These are phyloP conservation scores for Megaleporinus macrocephalus DNA, from an alignment of 2,113 vertebrate genomes.

Conservation along the genomic window DNA sequence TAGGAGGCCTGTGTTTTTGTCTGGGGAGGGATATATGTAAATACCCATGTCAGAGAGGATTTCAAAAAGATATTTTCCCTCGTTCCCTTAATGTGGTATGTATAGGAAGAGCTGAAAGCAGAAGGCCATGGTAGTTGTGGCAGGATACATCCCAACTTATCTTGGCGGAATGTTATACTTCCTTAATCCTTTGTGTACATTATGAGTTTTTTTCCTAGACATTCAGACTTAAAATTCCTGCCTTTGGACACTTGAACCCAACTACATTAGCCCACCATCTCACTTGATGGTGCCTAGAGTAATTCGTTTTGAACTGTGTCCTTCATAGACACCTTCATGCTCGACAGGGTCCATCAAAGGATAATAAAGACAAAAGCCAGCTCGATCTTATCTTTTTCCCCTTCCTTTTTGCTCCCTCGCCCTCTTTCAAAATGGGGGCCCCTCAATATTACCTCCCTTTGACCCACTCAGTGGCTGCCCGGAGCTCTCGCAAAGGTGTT, in stretches of 20 bases:
- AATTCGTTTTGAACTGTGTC: not conserved
- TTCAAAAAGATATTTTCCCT: slow-evolving; percentile 62
- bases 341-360: not conserved
- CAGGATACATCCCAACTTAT: slow-evolving; percentile 66
- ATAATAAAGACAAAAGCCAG: slow-evolving; percentile 1
- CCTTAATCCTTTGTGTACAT: slow-evolving; percentile 67
- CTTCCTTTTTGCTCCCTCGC: too few relatives aligned
- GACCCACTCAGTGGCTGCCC: not conserved
- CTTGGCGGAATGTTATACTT: slow-evolving; percentile 65
- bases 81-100: slow-evolving; percentile 56
- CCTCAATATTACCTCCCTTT: slow-evolving; percentile 26
- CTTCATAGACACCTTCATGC: not conserved
- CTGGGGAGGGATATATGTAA: slow-evolving; percentile 59
- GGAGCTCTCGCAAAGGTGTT: not conserved
- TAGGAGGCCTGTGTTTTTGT: slow-evolving; percentile 72
- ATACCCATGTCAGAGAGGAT: slow-evolving; percentile 72
- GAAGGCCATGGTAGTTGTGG: slow-evolving; percentile 50
- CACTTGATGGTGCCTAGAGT: not conserved
- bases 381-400: slow-evolving; percentile 4
- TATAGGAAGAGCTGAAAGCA: slow-evolving; percentile 41
- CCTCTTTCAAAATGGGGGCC: not conserved
- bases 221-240: slow-evolving; percentile 24
- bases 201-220: slow-evolving; percentile 43
- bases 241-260: slow-evolving; percentile 33
- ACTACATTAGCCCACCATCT: slow-evolving; percentile 27